phyloP scores from a whole-genome alignment of 2,797 vertebrate genomes.

The Ptychobarbus kaznakovi region DNA sequence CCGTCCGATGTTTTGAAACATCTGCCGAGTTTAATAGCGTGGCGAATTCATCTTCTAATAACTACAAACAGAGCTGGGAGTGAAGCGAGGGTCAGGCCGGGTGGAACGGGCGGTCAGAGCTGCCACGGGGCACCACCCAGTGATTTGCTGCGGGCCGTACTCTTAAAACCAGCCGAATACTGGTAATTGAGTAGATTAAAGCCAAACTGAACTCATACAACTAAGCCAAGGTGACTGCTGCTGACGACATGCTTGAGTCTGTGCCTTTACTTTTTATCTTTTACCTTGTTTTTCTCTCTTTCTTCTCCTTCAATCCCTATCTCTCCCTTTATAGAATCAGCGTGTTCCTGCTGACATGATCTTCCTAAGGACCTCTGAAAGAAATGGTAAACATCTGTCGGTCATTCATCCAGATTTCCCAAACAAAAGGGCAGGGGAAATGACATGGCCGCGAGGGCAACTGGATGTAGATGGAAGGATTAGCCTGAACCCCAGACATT shows the following conservation, averaged over 20 bases:
- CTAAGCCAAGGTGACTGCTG: conserved; percentile 44
- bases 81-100: conserved; percentile 62
- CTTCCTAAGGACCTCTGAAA: conserved; percentile 98
- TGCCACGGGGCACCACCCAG: conserved; percentile 61
- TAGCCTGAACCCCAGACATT: conserved; percentile 26
- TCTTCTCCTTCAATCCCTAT: conserved; percentile 57
- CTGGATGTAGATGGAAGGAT: conserved; percentile 42
- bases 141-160: conserved; percentile 69
- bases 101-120: conserved; percentile 64
- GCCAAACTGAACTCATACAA: conserved; percentile 57
- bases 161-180: conserved; percentile 66
- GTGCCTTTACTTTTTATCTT: conserved; percentile 60
- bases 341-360: conserved; percentile 99
- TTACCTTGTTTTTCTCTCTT: conserved; percentile 68
- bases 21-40: conserved; percentile 55
- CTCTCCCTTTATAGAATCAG: conserved; percentile 87
- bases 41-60: conserved; percentile 54
- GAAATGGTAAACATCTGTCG: conserved; percentile 96
- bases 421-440: conserved; percentile 65
- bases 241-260: conserved; percentile 32
- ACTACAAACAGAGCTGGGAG: conserved; percentile 39
- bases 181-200: conserved; percentile 69
- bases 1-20: conserved; percentile 50
- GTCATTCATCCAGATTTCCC: conserved; percentile 76
- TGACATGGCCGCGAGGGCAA: conserved; percentile 55